Evolutionary conservation across 2,113 vertebrate species (phyloP).

Genomic region (Mionectes macconnelli): DNA sequence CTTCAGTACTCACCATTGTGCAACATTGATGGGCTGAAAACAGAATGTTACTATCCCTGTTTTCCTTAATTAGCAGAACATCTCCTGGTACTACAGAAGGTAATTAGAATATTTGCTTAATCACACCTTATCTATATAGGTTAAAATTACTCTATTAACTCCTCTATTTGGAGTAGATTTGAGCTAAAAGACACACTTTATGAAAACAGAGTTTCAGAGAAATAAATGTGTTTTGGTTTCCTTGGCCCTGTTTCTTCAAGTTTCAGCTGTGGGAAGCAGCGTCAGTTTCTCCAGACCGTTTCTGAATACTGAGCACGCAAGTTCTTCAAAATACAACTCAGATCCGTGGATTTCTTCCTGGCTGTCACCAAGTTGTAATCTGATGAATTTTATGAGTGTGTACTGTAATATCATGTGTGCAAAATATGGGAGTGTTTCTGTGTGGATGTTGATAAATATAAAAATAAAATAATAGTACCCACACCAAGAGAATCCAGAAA

Average conservation of each 20-base stretch:
- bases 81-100: background rate
- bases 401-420: background rate
- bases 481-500: background rate
- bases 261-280: background rate
- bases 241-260: background rate
- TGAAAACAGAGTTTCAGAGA: background rate
- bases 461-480: background rate
- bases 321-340: background rate
- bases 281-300: background rate
- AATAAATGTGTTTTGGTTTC: background rate
- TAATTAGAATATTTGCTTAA: background rate
- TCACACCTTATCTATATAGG: background rate
- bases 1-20: background rate
- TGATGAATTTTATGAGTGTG: background rate
- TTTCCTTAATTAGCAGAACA: background rate
- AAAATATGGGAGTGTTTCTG: background rate
- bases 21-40: background rate
- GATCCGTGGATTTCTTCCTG: background rate
- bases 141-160: background rate
- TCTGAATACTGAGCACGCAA: background rate
- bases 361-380: background rate
- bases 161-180: background rate
- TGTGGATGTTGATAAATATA: background rate
- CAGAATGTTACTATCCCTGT: background rate
- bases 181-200: background rate